Conservation (phyloP, 2,888 invertebrate genomes). For the Philereme vetulata region DNA sequence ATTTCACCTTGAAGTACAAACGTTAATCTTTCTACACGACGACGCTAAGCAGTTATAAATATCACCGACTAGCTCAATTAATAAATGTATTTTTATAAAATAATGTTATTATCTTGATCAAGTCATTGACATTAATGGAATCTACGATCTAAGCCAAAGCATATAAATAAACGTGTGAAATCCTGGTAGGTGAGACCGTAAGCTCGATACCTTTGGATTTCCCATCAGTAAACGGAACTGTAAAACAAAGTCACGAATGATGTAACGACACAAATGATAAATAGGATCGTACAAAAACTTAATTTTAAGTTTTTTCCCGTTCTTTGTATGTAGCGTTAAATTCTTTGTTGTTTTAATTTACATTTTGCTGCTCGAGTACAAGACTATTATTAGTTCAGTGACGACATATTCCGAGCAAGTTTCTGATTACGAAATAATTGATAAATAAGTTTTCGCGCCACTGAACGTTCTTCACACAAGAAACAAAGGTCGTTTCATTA, state of each 20-base stretch:
- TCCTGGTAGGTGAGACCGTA: conserved; percentile 42
- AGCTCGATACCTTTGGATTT: conserved; percentile 55
- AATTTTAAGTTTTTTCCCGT: conserved; percentile 5
- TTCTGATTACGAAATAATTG: conserved; percentile 63
- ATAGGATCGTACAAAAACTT: conserved; percentile 25
- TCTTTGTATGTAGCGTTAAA: conserved; percentile 13
- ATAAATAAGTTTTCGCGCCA: conserved; percentile 62
- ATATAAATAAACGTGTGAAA: conserved; percentile 42
- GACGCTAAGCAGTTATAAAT: neutral
- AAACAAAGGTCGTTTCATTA: conserved; percentile 56
- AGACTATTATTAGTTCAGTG: conserved; percentile 38
- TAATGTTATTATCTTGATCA: conserved; percentile 17
- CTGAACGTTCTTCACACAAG: conserved; percentile 54
- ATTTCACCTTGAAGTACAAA: too few species aligned
- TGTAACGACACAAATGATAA: conserved; percentile 44
- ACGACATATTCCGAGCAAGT: conserved; percentile 56
- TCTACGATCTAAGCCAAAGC: conserved; percentile 23
- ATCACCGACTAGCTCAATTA: neutral
- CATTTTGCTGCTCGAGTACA: neutral
- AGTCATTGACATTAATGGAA: conserved; percentile 48
- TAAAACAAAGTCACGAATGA: conserved; percentile 52
- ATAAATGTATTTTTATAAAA: neutral
- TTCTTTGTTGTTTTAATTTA: neutral
- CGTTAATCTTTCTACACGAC: too few species aligned
- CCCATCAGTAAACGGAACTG: conserved; percentile 61